These are phyloP conservation scores for Petrophora chlorosata DNA, from an alignment of 2,888 invertebrate species.

Conservation along the genomic window DNA sequence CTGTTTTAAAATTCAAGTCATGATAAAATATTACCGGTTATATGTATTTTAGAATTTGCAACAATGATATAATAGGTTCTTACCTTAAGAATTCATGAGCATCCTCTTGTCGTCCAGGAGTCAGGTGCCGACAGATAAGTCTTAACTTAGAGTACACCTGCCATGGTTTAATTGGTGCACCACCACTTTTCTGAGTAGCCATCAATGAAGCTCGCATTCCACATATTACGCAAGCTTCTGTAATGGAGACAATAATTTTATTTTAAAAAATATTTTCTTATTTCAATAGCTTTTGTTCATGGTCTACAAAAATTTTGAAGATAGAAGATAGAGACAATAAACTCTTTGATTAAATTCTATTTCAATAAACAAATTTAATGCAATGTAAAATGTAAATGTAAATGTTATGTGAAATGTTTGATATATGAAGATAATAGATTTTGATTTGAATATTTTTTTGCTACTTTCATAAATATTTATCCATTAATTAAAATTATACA, in stretches of 20 bases:
- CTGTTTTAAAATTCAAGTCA: no score
- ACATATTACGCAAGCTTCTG: constrained; percentile 91
- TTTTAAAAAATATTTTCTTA: background rate
- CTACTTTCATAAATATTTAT: background rate
- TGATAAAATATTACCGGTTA: no score
- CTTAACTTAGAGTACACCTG: constrained; percentile 92
- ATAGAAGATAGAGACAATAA: no score
- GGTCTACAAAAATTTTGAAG: no score
- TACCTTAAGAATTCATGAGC: constrained; percentile 97
- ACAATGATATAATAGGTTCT: constrained; percentile 2
- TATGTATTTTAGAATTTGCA: no score
- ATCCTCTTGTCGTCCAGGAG: constrained; percentile 97
- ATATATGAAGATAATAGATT: no score
- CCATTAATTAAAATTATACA: background rate
- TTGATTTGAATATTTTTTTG: background rate
- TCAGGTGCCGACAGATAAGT: constrained; percentile 91
- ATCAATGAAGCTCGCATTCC: constrained; percentile 92
- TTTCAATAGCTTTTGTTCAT: constrained; percentile 5
- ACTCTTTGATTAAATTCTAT: no score
- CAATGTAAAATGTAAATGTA: background rate
- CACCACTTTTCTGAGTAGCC: constrained; percentile 85
- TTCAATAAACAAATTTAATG: no score
- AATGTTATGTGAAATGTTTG: no score
- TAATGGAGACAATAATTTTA: constrained; percentile 34
- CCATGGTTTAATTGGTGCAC: constrained; percentile 89